phyloP scores from a whole-genome alignment of 2,113 vertebrate species.

The Sebastes fasciatus region DNA sequence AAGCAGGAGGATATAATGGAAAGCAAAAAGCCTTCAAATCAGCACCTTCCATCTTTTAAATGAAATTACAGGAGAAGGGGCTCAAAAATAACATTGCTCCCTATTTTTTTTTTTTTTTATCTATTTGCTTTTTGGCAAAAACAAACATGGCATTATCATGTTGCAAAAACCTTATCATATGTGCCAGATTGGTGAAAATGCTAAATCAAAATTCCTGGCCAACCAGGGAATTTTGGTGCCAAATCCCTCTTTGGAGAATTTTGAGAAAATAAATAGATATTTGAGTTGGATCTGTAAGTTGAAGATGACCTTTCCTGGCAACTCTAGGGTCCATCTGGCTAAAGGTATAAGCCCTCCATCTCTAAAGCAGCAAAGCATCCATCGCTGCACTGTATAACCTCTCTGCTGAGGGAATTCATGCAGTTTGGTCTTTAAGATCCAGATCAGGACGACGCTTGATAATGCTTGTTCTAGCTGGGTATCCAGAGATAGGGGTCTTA shows the following conservation, averaged over 20 bases:
- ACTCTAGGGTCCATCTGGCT: conserved; percentile 53
- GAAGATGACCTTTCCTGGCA: conserved; percentile 60
- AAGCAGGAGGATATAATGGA: conserved; percentile 51
- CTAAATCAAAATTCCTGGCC: conserved; percentile 46
- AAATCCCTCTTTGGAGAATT: conserved; percentile 29
- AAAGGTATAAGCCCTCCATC: conserved; percentile 66
- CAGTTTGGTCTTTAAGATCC: conserved; percentile 84
- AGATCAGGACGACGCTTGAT: conserved; percentile 80
- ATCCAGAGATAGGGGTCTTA: conserved; percentile 85
- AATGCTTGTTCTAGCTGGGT: conserved; percentile 84
- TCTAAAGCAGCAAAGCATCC: conserved; percentile 66
- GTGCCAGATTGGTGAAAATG: conserved; percentile 45
- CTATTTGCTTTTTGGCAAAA: conserved; percentile 26
- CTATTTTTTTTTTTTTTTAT: conserved; percentile 15
- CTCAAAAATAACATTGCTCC: conserved; percentile 31
- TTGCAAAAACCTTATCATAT: conserved; percentile 35
- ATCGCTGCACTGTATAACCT: conserved; percentile 63
- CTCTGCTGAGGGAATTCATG: conserved; percentile 76
- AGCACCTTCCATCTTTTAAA: conserved; percentile 43
- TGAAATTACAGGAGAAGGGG: conserved; percentile 48
- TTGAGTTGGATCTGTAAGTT: conserved; percentile 47
- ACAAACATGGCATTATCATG: conserved; percentile 52
- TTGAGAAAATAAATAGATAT: conserved; percentile 50
- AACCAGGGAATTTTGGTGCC: conserved; percentile 35
- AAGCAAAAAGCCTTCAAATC: conserved; percentile 64